Base-by-base conservation (phyloP, 2,888 invertebrate genomes). In the Tenodera sinensis region DNA sequence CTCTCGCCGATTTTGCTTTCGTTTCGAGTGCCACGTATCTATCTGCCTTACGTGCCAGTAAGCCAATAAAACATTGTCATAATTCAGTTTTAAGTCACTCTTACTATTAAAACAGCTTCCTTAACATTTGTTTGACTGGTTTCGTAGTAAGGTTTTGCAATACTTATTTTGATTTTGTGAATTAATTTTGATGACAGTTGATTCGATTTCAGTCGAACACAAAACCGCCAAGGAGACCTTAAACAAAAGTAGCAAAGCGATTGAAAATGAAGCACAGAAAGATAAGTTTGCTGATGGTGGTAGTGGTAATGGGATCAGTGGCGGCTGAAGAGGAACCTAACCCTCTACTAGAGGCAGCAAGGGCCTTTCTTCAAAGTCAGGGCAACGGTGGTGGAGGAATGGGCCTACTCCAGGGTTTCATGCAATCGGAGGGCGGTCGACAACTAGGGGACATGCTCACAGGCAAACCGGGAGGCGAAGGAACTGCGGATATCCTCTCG, bases 341-440 rank as follows among this genome's bases (percentile, higher is more conserved):
- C 92, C 96, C 96, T 0, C 94, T 97, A 88, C 92, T 96, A 91
- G 96, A 97, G 91, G 94, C 96, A 90, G 97, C 97, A 0, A 95
- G 96, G 3, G 94, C 96, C 28, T 94, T 97, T 89, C 94, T 94
- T 0, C 93, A 93, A 12, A 91, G 91, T 81, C 91, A 91, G 83
- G 92, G 91, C 20, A 93, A 94, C 15, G 94, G 84, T 85, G 95
- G 94, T 0, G 95, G 95, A 1, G 93, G 97, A 0, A 96, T 96
- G 1, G 95, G 95, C 14, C 93, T 97, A 85, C 94, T 97, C 15
- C 96, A 96, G 1, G 95, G 94, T 54, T 94, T 97, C 86, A 95
- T 97, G 94, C 96, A 96, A 91, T 95, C 96, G 0, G 96, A 95
- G 88, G 94, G 95, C 42, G 95, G 95, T 1, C 95, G 95, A 92